A percentile compares a stretch with the other conserved stretches of the same genome.
phyloP scores from a whole-genome alignment of 2,797 vertebrate genomes.

The Melanotaenia parkinsoni region DNA sequence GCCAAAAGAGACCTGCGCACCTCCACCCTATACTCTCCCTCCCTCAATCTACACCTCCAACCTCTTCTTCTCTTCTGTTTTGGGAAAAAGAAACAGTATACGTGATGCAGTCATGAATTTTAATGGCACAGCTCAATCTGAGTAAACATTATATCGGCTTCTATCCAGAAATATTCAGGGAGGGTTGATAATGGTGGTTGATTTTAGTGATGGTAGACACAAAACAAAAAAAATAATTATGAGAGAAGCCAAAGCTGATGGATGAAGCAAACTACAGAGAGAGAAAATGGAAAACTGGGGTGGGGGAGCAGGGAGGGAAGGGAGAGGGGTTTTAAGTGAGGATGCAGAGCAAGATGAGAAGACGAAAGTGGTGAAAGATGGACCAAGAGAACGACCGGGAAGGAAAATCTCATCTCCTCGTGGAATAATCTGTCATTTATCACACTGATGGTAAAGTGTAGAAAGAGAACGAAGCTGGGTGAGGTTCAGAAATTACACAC shows the following conservation, averaged over 20 bases:
- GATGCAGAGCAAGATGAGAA: constrained; percentile 44
- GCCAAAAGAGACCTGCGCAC: constrained; percentile 53
- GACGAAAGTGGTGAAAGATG: constrained; percentile 57
- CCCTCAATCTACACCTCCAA: constrained; percentile 49
- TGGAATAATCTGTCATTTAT: constrained; percentile 83
- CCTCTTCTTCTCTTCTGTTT: constrained; percentile 35
- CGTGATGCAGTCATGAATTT: constrained; percentile 79
- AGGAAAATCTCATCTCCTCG: constrained; percentile 79
- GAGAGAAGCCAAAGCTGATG: constrained; percentile 51
- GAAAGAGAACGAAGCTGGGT: constrained; percentile 32
- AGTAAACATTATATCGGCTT: constrained; percentile 64
- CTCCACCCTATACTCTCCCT: constrained; percentile 36
- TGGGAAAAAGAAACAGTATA: constrained; percentile 36
- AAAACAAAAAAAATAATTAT: constrained; percentile 62
- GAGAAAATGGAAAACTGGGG: constrained; percentile 39
- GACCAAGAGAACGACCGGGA: constrained; percentile 51
- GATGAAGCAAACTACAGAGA: constrained; percentile 49
- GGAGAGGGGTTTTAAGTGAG: constrained; percentile 47
- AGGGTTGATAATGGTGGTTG: constrained; percentile 31
- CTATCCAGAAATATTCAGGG: constrained; percentile 46
- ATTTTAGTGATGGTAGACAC: constrained; percentile 34
- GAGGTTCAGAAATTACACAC: constrained; percentile 45
- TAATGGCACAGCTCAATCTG: constrained; percentile 74
- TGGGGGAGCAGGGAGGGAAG: constrained; percentile 4
- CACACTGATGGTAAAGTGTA: constrained; percentile 76